A percentile compares a stretch with the other conserved stretches of the same genome.
Conservation (phyloP, 2,113 vertebrate species). For the Prolemur simus region DNA sequence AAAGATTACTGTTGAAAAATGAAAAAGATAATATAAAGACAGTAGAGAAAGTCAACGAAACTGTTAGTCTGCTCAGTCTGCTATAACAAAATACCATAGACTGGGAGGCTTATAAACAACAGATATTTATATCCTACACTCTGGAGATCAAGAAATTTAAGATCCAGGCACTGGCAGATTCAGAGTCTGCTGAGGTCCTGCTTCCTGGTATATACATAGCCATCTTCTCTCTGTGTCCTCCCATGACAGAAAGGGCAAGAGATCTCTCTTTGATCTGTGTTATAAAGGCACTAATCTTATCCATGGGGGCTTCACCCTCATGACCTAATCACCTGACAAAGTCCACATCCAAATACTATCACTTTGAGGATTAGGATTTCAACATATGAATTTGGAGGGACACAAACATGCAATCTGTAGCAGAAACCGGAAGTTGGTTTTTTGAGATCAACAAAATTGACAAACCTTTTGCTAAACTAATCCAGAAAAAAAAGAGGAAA, state of each 20-base stretch:
- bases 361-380: neutral
- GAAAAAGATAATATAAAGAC: neutral
- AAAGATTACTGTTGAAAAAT: conserved; percentile 5
- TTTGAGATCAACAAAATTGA: neutral
- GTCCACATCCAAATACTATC: neutral
- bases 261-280: neutral
- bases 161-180: neutral
- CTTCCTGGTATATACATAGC: neutral
- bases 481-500: neutral
- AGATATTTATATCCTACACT: neutral
- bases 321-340: neutral
- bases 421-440: neutral
- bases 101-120: neutral
- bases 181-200: neutral
- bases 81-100: neutral
- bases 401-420: neutral
- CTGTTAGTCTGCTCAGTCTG: neutral
- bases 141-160: neutral
- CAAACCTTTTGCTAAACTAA: neutral
- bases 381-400: neutral
- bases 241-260: neutral
- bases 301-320: neutral
- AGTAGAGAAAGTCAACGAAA: neutral
- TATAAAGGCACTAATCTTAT: neutral
- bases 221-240: neutral